Evolutionary conservation across 2,113 vertebrate genomes (phyloP).

Genomic region (Hippoglossus stenolepis): DNA sequence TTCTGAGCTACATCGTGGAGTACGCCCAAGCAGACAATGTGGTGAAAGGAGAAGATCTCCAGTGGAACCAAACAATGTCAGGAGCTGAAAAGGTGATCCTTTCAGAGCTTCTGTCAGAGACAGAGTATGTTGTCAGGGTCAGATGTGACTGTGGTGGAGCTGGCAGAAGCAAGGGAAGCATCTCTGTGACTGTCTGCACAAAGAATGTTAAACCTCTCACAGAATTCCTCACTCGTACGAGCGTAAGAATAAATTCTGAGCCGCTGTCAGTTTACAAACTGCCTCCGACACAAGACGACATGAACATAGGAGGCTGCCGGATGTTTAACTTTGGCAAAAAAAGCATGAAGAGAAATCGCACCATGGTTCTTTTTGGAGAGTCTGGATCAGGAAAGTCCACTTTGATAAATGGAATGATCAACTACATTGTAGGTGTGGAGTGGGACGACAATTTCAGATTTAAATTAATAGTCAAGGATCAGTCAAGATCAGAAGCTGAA

Average conservation of each 20-base stretch:
- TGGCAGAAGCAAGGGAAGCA: constrained; percentile 52
- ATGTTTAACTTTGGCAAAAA: constrained; percentile 9
- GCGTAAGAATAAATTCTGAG: background rate
- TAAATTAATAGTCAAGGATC: constrained; percentile 16
- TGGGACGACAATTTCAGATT: constrained; percentile 29
- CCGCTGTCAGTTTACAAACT: constrained; percentile 37
- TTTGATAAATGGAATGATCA: constrained; percentile 54
- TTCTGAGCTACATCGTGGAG: constrained; percentile 30
- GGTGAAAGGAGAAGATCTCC: background rate
- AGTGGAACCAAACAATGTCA: background rate
- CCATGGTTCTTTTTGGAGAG: constrained; percentile 44
- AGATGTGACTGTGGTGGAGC: constrained; percentile 48
- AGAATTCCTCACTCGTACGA: too few species aligned
- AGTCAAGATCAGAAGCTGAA: background rate
- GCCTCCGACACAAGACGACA: constrained; percentile 13
- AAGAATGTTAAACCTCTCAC: background rate
- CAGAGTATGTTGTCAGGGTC: constrained; percentile 52
- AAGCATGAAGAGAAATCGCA: constrained; percentile 12
- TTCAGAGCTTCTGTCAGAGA: constrained; percentile 29
- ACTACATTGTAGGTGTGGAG: constrained; percentile 46
- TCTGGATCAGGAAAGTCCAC: constrained; percentile 34
- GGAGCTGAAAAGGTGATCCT: constrained; percentile 5
- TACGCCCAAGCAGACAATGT: background rate
- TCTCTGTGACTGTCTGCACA: constrained; percentile 15
- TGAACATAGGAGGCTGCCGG: constrained; percentile 23